Percentiles rank a stretch among this genome's conserved stretches.
phyloP scores from a whole-genome alignment of 2,797 vertebrate genomes.

The Chaetophractus vellerosus region DNA sequence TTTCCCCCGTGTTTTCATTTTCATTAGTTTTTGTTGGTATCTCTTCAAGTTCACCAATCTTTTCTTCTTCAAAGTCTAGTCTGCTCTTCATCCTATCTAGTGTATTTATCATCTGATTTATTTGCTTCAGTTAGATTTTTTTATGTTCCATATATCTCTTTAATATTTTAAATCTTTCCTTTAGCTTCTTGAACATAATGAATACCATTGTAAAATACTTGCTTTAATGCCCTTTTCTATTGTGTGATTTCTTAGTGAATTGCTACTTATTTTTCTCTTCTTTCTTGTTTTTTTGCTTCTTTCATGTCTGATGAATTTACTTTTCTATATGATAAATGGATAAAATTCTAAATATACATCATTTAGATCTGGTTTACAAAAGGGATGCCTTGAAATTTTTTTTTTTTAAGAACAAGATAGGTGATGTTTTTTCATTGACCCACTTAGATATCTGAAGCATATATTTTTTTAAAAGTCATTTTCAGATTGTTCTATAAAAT shows the following conservation, averaged over 20 bases:
- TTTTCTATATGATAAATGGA: background rate
- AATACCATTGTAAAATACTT: background rate
- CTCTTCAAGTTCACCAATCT: background rate
- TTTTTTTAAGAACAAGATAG: background rate
- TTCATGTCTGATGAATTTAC: background rate
- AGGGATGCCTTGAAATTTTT: background rate
- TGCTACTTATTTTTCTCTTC: background rate
- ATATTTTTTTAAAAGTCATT: background rate
- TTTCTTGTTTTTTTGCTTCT: background rate
- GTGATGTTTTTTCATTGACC: background rate
- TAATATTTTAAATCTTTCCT: background rate
- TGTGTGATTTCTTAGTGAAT: background rate
- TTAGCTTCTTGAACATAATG: background rate
- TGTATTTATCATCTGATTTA: too few relatives aligned
- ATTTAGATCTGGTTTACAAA: constrained; percentile 16
- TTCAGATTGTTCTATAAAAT: background rate
- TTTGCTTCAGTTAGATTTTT: background rate
- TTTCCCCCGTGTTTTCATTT: too few relatives aligned
- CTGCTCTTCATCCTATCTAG: too few relatives aligned
- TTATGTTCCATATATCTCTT: background rate
- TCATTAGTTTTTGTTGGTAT: too few relatives aligned
- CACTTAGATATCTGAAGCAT: background rate
- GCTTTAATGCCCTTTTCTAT: background rate
- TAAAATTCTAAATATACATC: background rate
- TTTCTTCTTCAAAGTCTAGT: background rate